Evolutionary conservation across 1,140 invertebrate genomes (phyloP).

Genomic region (Drosophila nigromelanica): DNA sequence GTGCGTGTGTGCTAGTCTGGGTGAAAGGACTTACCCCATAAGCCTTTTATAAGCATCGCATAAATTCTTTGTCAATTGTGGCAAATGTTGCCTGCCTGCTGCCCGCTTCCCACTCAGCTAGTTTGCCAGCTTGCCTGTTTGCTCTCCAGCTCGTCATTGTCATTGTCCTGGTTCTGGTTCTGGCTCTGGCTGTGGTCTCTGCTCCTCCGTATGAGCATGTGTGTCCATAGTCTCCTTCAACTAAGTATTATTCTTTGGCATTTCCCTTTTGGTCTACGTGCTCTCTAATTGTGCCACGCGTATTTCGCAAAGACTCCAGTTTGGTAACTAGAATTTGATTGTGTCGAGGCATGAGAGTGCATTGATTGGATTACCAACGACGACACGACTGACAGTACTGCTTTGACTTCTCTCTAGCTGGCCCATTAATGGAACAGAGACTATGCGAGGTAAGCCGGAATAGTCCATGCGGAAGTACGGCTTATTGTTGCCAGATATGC

Average conservation of each 20-base stretch:
- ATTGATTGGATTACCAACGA: constrained; percentile 67
- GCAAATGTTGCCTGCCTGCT: constrained; percentile 51
- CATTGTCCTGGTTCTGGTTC: constrained; percentile 40
- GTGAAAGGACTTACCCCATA: constrained; percentile 62
- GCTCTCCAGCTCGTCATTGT: constrained; percentile 40
- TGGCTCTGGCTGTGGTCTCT: background rate
- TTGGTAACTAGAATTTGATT: constrained; percentile 77
- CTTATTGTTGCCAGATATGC: constrained; percentile 28
- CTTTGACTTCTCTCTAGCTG: background rate
- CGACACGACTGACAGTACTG: constrained; percentile 6
- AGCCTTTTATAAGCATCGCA: constrained; percentile 77
- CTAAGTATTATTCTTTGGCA: constrained; percentile 29
- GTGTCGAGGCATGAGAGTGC: constrained; percentile 58
- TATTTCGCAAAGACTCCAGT: constrained; percentile 46
- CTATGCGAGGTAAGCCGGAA: constrained; percentile 31
- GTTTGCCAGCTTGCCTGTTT: constrained; percentile 17
- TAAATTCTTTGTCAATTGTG: constrained; percentile 81
- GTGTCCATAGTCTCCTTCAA: constrained; percentile 22
- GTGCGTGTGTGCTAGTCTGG: constrained; percentile 35
- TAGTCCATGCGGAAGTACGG: constrained; percentile 8
- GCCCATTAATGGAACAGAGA: constrained; percentile 27
- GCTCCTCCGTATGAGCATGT: constrained; percentile 2
- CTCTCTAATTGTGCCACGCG: constrained; percentile 60
- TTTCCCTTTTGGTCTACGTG: constrained; percentile 31
- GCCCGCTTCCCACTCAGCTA: constrained; percentile 14